Evolutionary conservation across 2,797 vertebrate species (phyloP), one percentile per base, ranked within the genome.

Genomic region (Apogon hyalosoma): DNA sequence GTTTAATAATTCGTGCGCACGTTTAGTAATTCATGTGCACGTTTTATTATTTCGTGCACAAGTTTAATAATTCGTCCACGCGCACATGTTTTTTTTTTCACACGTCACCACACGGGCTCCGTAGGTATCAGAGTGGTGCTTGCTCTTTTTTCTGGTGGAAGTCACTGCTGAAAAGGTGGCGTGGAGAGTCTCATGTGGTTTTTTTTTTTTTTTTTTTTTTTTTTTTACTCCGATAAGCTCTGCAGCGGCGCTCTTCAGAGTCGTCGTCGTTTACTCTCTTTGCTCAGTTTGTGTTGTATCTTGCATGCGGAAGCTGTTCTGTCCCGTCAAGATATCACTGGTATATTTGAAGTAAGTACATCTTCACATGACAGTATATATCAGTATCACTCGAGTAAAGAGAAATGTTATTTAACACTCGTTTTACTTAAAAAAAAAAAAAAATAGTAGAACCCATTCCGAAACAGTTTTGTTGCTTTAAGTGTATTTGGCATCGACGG

Each of bases 251-350:
- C 50, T 49, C 52, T 38, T 24, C 13, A 19, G 46, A 24, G 21
- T 24, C 21, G 4, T 24, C 21, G 4, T 24, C 21, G 4, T 24
- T 24, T 24, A 24, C 21, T 24, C 21, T 41, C 41, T 73, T 53
- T 14, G 18, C 11, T 33, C 18, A 0, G 5, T 15, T 69, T 73
- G 24, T 42, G 69, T 74, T 62, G 11, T 66, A 63, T 84, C 53
- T 79, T 80, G 88, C 83, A 88, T 85, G 87, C 68, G 69, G 78
- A 69, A 66, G 65, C 59, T 57, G 40, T 77, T 83, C 59, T 74
- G 61, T 72, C 28, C 49, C 65, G 31, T 80, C 16, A 63, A 76
- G 58, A 79, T 79, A 45, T 66, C 42, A 36, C 36, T 45, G 8
- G 6, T 73, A 38, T 46, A 45, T 71, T 46, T 62, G 2, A 51